phyloP scores from a whole-genome alignment of 2,888 invertebrate genomes.

The Parnassius smintheus region DNA sequence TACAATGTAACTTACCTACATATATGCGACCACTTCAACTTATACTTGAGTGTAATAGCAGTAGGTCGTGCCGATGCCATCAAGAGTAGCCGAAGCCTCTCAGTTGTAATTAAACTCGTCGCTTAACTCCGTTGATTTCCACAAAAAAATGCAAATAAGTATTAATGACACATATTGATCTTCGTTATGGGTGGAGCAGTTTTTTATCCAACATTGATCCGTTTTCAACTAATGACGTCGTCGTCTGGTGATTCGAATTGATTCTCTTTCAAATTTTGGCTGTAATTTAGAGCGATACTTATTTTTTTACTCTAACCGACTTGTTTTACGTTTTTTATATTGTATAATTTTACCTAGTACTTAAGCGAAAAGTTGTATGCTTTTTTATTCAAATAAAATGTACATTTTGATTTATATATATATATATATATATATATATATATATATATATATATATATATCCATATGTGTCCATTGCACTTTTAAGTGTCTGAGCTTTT shows the following conservation, averaged over 20 bases:
- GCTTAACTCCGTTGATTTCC: slow-evolving; percentile 8
- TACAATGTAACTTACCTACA: slow-evolving; percentile 43
- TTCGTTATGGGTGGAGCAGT: slow-evolving; percentile 9
- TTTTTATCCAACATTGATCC: slow-evolving; percentile 5
- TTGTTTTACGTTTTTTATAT: no score
- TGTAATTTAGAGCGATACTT: no score
- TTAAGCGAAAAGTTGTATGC: no score
- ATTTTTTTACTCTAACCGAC: no score
- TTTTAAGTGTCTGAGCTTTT: no score
- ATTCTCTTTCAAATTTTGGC: no score
- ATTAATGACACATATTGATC: slow-evolving; percentile 16
- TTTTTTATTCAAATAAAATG: no score
- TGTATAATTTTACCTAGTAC: no score
- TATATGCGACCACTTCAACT: slow-evolving; percentile 18
- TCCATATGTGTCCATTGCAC: no score
- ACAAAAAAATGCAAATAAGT: slow-evolving; percentile 19
- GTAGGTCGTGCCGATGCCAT: slow-evolving; percentile 10
- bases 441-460: no score
- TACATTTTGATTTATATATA: no score
- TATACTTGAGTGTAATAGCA: slow-evolving; percentile 21
- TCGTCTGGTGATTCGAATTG: background rate
- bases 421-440: no score
- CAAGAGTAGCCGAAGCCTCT: slow-evolving; percentile 16
- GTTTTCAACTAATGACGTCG: background rate
- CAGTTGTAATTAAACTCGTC: slow-evolving; percentile 21